These are phyloP conservation scores for Phenganax stokvisi DNA, from an alignment of 92 coral and sea anemone species.

Conservation along the genomic window DNA sequence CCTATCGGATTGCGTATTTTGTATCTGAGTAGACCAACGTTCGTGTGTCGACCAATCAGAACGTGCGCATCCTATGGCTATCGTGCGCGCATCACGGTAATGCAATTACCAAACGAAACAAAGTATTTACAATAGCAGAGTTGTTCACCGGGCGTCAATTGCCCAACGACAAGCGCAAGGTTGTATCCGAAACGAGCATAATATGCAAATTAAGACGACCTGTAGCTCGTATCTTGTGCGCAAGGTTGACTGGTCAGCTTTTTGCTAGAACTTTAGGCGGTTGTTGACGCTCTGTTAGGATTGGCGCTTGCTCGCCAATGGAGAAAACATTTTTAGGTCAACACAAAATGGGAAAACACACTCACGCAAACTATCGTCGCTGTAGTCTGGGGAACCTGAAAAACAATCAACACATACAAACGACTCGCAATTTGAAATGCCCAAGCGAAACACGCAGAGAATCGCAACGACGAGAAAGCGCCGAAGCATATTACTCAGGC, in stretches of 20 bases:
- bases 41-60: conserved; percentile 9
- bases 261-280: neutral
- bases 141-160: conserved; percentile 43
- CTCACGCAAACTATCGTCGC: conserved; percentile 38
- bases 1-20: conserved; percentile 22
- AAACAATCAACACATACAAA: conserved; percentile 32
- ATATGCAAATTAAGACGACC: conserved; percentile 11
- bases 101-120: conserved; percentile 45
- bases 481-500: neutral
- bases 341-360: conserved; percentile 35
- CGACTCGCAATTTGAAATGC: conserved; percentile 20
- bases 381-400: conserved; percentile 18
- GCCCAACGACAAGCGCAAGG: conserved; percentile 17
- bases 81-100: conserved; percentile 25
- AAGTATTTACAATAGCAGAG: conserved; percentile 43
- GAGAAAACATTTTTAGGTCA: conserved; percentile 5
- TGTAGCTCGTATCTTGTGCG: neutral
- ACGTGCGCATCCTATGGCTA: neutral
- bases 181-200: neutral
- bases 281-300: neutral
- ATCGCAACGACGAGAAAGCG: conserved; percentile 7
- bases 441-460: conserved; percentile 4
- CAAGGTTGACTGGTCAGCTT: neutral
- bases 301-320: conserved; percentile 21
- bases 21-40: neutral